A percentile compares a stretch with the other conserved stretches of the same genome.
phyloP scores from a whole-genome alignment of 2,113 vertebrate species.

The Regulus satrapa region DNA sequence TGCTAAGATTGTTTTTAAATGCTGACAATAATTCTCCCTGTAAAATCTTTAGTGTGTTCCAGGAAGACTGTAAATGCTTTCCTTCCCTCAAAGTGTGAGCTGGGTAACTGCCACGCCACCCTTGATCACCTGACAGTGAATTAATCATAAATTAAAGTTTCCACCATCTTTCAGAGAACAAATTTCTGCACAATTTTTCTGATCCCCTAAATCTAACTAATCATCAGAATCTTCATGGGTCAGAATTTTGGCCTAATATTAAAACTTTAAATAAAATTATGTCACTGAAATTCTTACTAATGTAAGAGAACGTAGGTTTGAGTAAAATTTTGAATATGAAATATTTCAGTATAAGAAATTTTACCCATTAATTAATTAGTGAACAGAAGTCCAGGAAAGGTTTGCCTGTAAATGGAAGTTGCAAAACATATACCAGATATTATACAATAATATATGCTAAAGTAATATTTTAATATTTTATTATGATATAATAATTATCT shows the following conservation, averaged over 20 bases:
- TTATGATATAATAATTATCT: not conserved
- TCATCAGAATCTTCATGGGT: accelerated
- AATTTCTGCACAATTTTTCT: not conserved
- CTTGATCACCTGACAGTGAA: not conserved
- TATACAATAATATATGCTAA: not conserved
- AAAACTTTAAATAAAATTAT: not conserved
- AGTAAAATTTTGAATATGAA: not conserved
- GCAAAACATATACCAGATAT: not conserved
- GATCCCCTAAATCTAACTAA: not conserved
- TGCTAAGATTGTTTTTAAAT: not conserved
- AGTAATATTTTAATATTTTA: not conserved
- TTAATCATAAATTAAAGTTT: not conserved
- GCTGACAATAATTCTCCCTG: not conserved
- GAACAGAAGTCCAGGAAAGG: not conserved
- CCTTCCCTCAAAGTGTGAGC: not conserved
- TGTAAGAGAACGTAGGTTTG: not conserved
- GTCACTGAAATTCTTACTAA: not conserved
- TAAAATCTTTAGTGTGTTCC: not conserved
- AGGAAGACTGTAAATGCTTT: not conserved
- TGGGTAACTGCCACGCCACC: accelerated
- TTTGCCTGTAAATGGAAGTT: not conserved
- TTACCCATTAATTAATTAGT: not conserved
- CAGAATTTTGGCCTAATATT: not conserved
- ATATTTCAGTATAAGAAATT: not conserved
- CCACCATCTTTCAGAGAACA: not conserved